These are phyloP conservation scores for Tolypeutes matacus DNA, from an alignment of 2,797 vertebrate species.

Conservation along the genomic window DNA sequence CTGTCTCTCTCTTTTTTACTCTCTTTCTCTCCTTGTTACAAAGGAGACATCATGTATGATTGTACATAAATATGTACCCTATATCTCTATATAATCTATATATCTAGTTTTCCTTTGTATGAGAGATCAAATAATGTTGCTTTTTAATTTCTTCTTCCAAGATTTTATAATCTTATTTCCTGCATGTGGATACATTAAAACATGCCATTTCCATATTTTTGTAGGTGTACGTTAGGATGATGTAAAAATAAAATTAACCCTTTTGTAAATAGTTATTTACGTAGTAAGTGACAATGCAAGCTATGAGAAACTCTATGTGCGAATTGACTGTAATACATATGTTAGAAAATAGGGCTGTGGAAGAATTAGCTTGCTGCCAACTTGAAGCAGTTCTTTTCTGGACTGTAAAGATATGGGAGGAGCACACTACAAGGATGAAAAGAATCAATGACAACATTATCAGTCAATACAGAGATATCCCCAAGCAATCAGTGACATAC, in stretches of 20 bases:
- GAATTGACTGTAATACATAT: conserved; percentile 1
- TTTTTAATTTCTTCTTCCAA: not conserved
- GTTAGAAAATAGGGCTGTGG: not conserved
- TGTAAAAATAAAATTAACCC: not conserved
- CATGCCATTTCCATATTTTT: not conserved
- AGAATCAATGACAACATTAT: conserved; percentile 80
- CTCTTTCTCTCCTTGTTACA: not conserved
- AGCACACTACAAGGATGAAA: conserved; percentile 79
- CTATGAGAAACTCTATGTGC: not conserved
- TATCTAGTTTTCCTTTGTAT: not conserved
- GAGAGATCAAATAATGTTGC: not conserved
- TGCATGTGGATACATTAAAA: not conserved
- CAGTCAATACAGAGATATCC: conserved; percentile 76
- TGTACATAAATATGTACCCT: not conserved
- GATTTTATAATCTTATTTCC: not conserved
- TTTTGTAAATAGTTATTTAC: not conserved
- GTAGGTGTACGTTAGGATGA: not conserved
- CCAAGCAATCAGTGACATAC: conserved; percentile 72
- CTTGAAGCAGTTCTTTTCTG: not conserved
- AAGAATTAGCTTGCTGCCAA: conserved; percentile 58
- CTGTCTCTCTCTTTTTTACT: not conserved
- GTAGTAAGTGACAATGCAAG: not conserved
- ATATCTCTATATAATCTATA: not conserved
- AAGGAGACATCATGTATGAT: not conserved
- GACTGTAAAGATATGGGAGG: conserved; percentile 57